phyloP scores from a whole-genome alignment of 2,113 vertebrate species.

The Phalacrocorax aristotelis region DNA sequence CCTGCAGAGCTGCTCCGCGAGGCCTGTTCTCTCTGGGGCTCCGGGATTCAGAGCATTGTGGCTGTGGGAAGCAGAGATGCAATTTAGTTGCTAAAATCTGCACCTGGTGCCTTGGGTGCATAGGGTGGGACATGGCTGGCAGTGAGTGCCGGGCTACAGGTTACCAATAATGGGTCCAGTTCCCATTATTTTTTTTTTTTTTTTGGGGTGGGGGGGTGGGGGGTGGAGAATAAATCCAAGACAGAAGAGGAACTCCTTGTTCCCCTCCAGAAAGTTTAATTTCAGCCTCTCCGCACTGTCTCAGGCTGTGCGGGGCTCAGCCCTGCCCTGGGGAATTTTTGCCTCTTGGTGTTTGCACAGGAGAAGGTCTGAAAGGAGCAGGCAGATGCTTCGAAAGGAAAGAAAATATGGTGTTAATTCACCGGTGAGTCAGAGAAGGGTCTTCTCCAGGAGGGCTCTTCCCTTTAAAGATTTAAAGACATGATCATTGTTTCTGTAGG shows the following conservation, averaged over 20 bases:
- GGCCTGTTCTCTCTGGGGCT: background rate
- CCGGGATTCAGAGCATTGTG: background rate
- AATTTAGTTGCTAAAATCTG: background rate
- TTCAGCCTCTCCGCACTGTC: background rate
- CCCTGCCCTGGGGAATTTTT: background rate
- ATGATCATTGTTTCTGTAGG: background rate
- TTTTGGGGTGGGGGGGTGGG: background rate
- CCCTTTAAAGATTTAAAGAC: background rate
- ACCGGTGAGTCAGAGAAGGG: background rate
- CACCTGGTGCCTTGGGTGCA: background rate
- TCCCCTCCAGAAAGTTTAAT: background rate
- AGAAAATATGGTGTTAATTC: background rate
- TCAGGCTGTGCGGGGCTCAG: background rate
- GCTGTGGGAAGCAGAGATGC: background rate
- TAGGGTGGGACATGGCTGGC: accelerated
- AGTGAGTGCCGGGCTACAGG: background rate
- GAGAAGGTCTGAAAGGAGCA: background rate
- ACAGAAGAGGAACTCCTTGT: slow-evolving; percentile 23
- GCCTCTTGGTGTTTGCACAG: background rate
- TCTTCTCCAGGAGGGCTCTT: background rate
- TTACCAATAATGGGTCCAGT: background rate
- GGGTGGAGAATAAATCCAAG: background rate
- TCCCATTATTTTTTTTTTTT: slow-evolving; percentile 8
- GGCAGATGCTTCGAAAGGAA: background rate
- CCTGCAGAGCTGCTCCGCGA: background rate